Base-by-base conservation (phyloP, 2,113 vertebrate genomes). In the Misgurnus anguillicaudatus region DNA sequence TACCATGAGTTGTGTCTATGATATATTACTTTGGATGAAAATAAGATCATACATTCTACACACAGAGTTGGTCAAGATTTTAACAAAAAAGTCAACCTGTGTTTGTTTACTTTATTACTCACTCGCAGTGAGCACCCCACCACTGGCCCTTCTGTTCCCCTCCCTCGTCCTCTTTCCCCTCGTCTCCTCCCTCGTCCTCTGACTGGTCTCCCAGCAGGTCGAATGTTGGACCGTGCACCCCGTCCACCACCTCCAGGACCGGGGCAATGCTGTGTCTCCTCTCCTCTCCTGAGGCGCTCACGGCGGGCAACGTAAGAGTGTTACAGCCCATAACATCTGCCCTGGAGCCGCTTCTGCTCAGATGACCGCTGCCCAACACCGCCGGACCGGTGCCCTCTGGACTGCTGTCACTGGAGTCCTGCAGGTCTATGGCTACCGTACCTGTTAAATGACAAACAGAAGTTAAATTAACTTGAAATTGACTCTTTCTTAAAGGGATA, bases 131-230 rank as follows among this genome's bases (percentile, higher is more conserved):
- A 39, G 88, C 87, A 47, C 91, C 92, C 91, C 92, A 93, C 90
- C 89, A 91, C 71, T 91, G 84, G 79, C 87, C 88, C 2, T 88
- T 90, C 79, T 91, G 87, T 36, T 91, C 91, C 47, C 77, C 89
- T 74, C 87, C 90, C 4, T 91, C 88, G 48, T 91, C 91, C 64
- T 94, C 93, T 81, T 91, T 93, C 39, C 89, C 88, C 77, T 94
- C 93, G 3, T 92, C 91, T 71, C 89, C 93, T 0, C 81, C 92
- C 86, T 95, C 93, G 2, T 94, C 93, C 80, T 94, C 94, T 0
- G 93, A 95, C 57, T 93, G 94, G 87, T 94, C 94, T 10, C 91
- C 93, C 74, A 95, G 85, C n/a, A 93, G 90, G 89, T 94, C 93
- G 65, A 94, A 94, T 31, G 91, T 89, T 31, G 92, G 84, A 69